These are phyloP conservation scores for Drosophila mayaguana DNA, from an alignment of 2,888 invertebrate species.

Conservation along the genomic window DNA sequence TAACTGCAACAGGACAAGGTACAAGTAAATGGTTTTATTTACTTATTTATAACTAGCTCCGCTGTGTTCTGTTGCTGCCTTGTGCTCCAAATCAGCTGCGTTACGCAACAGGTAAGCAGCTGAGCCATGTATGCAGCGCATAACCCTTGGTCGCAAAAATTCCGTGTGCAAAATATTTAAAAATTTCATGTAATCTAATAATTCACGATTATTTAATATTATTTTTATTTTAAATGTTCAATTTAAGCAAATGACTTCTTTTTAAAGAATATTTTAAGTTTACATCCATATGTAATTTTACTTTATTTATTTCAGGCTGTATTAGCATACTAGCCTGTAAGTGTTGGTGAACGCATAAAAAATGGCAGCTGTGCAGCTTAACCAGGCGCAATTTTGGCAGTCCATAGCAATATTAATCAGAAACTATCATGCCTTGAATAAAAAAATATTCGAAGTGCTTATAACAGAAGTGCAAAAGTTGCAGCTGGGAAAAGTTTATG, in stretches of 20 bases:
- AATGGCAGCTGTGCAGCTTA: constrained; percentile 38
- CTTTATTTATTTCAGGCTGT: neutral
- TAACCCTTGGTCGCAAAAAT: neutral
- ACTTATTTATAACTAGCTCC: constrained; percentile 11
- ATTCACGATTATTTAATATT: too few species aligned
- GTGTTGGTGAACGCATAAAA: neutral
- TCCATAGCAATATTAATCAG: constrained; percentile 88
- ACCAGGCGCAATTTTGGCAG: constrained; percentile 87
- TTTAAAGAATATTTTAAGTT: neutral
- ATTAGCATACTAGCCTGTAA: constrained; percentile 18
- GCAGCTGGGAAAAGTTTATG: constrained; percentile 50
- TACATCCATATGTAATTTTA: neutral
- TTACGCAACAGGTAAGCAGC: constrained; percentile 53
- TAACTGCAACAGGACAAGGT: constrained; percentile 26
- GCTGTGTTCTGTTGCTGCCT: constrained; percentile 28
- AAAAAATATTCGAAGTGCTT: constrained; percentile 88
- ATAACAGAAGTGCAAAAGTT: constrained; percentile 58
- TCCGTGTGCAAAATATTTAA: neutral
- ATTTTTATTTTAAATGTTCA: too few species aligned
- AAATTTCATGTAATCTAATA: too few species aligned
- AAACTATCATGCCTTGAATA: constrained; percentile 91
- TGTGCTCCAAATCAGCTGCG: constrained; percentile 45
- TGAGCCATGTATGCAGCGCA: constrained; percentile 34
- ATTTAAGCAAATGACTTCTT: too few species aligned
- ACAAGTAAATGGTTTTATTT: constrained; percentile 3